Percentiles rank a stretch among this genome's conserved stretches.
Evolutionary conservation across 2,888 invertebrate genomes (phyloP).

Genomic region (Gisinianus flammeolus): DNA sequence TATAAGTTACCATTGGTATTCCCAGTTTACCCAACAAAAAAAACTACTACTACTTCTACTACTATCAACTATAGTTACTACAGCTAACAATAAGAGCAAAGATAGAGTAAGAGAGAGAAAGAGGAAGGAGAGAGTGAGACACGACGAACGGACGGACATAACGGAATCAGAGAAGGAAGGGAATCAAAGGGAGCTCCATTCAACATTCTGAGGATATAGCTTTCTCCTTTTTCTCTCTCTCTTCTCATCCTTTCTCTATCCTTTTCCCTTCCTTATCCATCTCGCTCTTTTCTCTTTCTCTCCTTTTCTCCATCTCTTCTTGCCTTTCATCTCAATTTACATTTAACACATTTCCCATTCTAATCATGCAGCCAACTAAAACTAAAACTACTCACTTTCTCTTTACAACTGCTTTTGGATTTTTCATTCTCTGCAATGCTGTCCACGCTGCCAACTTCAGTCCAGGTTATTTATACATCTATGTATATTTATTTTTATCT

Average conservation of each 20-base stretch:
- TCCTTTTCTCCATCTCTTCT: constrained; percentile 2
- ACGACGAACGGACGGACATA: neutral
- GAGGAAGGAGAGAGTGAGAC: neutral
- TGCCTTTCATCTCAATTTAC: constrained; percentile 24
- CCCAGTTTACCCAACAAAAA: neutral
- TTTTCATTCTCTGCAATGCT: constrained; percentile 26
- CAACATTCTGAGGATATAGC: constrained; percentile 20
- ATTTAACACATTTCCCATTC: constrained; percentile 32
- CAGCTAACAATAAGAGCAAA: neutral
- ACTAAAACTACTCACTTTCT: neutral
- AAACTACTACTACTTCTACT: neutral
- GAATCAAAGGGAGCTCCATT: neutral
- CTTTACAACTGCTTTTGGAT: constrained; percentile 22
- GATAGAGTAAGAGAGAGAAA: neutral
- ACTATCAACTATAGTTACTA: neutral
- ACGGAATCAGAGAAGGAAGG: neutral
- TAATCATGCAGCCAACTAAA: constrained; percentile 29
- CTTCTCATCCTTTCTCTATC: neutral
- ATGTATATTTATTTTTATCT: neutral
- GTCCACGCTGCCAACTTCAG: constrained; percentile 25
- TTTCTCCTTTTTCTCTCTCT: constrained; percentile 32
- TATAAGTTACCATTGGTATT: neutral
- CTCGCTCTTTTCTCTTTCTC: neutral
- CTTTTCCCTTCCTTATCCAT: neutral
- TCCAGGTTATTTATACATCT: constrained; percentile 28